These are phyloP conservation scores for Lerista edwardsae DNA, from an alignment of 2,797 vertebrate species.

Conservation along the genomic window DNA sequence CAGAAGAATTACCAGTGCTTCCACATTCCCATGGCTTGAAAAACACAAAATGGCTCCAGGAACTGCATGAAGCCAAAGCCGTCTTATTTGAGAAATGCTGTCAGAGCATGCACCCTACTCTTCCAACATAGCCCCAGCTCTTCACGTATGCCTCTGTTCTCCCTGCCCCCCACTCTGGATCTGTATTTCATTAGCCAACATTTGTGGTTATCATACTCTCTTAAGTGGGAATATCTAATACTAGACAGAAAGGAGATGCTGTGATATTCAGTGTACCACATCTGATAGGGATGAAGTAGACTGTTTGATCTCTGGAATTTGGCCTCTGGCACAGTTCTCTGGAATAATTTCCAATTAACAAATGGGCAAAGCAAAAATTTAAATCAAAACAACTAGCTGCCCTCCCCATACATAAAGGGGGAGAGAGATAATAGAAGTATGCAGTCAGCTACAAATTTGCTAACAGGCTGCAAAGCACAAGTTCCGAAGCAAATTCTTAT, in stretches of 20 bases:
- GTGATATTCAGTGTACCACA: accelerated
- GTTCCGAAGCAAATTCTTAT: slow-evolving; percentile 49
- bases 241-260: not conserved
- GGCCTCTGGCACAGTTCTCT: slow-evolving; percentile 4
- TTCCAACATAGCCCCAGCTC: not conserved
- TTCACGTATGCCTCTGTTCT: not conserved
- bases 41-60: not conserved
- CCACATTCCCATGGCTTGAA: not conserved
- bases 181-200: slow-evolving; percentile 16
- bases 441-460: slow-evolving; percentile 37
- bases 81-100: slow-evolving; percentile 2
- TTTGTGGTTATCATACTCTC: not conserved
- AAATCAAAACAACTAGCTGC: slow-evolving; percentile 48
- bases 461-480: not conserved
- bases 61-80: not conserved
- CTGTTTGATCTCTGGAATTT: slow-evolving; percentile 35
- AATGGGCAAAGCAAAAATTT: slow-evolving; percentile 40
- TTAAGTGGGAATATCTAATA: not conserved
- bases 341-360: slow-evolving; percentile 41
- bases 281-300: accelerated
- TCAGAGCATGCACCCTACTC: not conserved
- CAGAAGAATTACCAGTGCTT: not conserved
- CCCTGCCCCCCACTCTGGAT: not conserved
- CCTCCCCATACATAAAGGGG: slow-evolving; percentile 53
- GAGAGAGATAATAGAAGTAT: slow-evolving; percentile 40